Percentiles rank a stretch among this genome's conserved stretches.
Conservation (phyloP, 2,888 invertebrate species). For the Tineola bisselliella region DNA sequence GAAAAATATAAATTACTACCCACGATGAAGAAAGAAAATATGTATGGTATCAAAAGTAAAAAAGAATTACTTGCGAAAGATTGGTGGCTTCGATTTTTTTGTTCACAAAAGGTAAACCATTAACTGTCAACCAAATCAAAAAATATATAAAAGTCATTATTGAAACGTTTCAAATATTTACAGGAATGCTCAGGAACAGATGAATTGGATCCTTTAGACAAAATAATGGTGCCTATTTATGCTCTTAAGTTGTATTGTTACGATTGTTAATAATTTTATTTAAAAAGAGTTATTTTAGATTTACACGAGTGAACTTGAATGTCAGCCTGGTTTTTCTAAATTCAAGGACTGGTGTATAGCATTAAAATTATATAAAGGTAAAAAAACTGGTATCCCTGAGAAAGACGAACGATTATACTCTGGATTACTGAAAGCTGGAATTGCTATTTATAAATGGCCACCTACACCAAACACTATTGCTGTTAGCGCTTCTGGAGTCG, state of each 20-base stretch:
- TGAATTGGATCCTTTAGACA: neutral
- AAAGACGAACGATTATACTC: slow-evolving; percentile 43
- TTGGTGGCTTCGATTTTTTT: slow-evolving; percentile 46
- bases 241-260: slow-evolving; percentile 19
- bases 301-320: slow-evolving; percentile 74
- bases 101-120: slow-evolving; percentile 31
- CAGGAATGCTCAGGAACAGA: neutral
- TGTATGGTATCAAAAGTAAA: slow-evolving; percentile 16
- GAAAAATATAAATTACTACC: slow-evolving; percentile 41
- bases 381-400: slow-evolving; percentile 49
- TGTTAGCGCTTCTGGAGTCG: slow-evolving; percentile 58
- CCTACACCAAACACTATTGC: slow-evolving; percentile 60
- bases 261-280: no score
- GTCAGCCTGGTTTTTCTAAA: slow-evolving; percentile 70
- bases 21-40: slow-evolving; percentile 25
- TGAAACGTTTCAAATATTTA: neutral
- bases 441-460: slow-evolving; percentile 75
- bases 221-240: slow-evolving; percentile 3
- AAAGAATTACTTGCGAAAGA: slow-evolving; percentile 24
- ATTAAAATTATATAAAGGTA: slow-evolving; percentile 71
- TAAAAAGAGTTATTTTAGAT: slow-evolving; percentile 40
- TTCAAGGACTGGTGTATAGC: slow-evolving; percentile 74
- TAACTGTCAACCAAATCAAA: no score
- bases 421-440: slow-evolving; percentile 41
- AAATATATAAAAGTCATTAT: no score